phyloP scores from a whole-genome alignment of 2,797 vertebrate genomes.

The Poecilia gillii region DNA sequence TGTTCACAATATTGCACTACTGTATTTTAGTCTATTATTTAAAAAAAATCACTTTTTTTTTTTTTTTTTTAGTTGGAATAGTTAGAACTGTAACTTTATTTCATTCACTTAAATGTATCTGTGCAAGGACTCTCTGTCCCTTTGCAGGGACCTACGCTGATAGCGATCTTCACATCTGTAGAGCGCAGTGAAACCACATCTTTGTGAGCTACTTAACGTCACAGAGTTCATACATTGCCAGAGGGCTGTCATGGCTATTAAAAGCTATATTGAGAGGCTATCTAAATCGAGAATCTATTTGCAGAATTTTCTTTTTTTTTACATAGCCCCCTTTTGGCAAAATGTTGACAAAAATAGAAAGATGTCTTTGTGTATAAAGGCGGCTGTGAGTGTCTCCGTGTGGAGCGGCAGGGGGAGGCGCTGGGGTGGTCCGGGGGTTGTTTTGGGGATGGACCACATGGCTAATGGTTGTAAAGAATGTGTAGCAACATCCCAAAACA shows the following conservation, averaged over 20 bases:
- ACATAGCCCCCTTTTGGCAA: conserved; percentile 26
- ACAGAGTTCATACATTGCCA: conserved; percentile 55
- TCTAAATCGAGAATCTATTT: conserved; percentile 63
- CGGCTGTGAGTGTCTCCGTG: conserved; percentile 45
- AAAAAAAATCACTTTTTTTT: not conserved
- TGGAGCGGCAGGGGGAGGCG: conserved; percentile 25
- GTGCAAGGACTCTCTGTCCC: conserved; percentile 18
- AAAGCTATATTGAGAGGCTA: conserved; percentile 54
- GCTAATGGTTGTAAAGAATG: conserved; percentile 63
- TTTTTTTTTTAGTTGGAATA: not conserved
- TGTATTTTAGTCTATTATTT: not conserved
- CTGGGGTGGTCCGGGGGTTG: conserved; percentile 5
- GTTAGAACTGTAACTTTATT: not conserved
- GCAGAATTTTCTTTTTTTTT: conserved; percentile 33
- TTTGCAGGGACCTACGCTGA: conserved; percentile 55
- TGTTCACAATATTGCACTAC: not conserved
- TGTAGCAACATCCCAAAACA: conserved; percentile 82
- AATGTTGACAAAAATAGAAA: conserved; percentile 54
- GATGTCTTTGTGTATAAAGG: conserved; percentile 49
- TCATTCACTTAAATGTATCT: conserved; percentile 5
- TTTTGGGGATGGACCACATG: conserved; percentile 20
- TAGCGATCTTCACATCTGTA: conserved; percentile 72
- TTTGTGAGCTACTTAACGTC: conserved; percentile 62
- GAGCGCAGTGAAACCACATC: conserved; percentile 61
- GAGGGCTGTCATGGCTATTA: conserved; percentile 62